Evolutionary conservation across 2,888 invertebrate genomes (phyloP).

Genomic region (Lepeophtheirus nordmannii): DNA sequence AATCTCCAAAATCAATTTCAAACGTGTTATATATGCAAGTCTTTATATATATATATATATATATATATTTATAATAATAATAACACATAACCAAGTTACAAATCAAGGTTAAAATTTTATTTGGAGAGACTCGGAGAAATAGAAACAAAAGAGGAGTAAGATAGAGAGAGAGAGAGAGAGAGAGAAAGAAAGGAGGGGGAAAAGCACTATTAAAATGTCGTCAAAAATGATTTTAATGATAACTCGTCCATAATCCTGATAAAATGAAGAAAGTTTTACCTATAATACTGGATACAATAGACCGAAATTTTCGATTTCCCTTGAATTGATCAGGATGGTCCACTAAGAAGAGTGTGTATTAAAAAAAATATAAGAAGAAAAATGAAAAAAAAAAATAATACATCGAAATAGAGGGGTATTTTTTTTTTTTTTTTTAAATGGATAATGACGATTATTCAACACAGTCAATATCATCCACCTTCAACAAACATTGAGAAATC

Average conservation of each 20-base stretch:
- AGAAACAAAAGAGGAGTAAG: too few species aligned
- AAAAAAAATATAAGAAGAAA: constrained; percentile 24
- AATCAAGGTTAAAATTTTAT: not conserved
- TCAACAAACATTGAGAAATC: too few species aligned
- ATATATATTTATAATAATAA: not conserved
- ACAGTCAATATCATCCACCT: too few species aligned
- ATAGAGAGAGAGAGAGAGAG: not conserved
- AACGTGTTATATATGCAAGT: not conserved
- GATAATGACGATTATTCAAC: too few species aligned
- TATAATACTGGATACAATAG: constrained; percentile 97
- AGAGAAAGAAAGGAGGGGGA: not conserved
- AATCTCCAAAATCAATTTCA: not conserved
- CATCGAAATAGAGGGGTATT: constrained; percentile 23
- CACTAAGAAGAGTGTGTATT: constrained; percentile 45
- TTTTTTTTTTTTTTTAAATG: constrained; percentile 24
- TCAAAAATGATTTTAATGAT: not conserved
- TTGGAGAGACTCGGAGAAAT: not conserved
- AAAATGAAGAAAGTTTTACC: constrained; percentile 46
- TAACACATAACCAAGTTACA: not conserved
- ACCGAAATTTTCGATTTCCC: constrained; percentile 98
- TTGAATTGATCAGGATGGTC: constrained; percentile 97
- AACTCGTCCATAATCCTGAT: too few species aligned
- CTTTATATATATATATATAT: not conserved
- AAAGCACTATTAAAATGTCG: not conserved
- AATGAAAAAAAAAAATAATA: constrained; percentile 25